Base-by-base conservation (phyloP, 1,140 invertebrate genomes). In the Nylanderia fulva region DNA sequence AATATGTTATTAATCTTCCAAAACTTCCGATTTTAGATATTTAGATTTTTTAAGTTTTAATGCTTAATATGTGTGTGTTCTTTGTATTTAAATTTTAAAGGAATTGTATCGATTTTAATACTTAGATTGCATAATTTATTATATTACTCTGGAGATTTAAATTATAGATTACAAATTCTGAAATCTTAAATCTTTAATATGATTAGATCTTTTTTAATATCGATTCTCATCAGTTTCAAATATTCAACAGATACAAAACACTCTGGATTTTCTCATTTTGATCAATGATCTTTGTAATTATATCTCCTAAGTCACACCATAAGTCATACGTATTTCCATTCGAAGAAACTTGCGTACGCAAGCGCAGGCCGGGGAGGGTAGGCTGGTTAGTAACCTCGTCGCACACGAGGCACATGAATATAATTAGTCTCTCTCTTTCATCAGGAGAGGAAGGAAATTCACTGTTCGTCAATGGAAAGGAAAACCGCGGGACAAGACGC, bases 371-470 rank as follows among this genome's bases (percentile, higher is more conserved):
- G 29, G 52, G 29, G 52, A 71, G 87, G 74, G 74, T 88, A 76
- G 79, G 21, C 74, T 75, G 74, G 79, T 88, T 89, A 88, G 85
- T 89, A 86, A 88, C 74, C 88, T 86, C 75, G 58, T 45, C 48
- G 74, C 79, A 69, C 84, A 69, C 84, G 74, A 79, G 82, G 79
- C 45, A 48, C 63, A n/a, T n/a, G 80, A 90, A 77, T 71, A 83
- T 84, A 86, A 90, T 90, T 90, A 90, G 80, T 86, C 66, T 64
- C 18, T 79, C 75, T 83, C 75, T 74, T 33, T 77, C 45, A 75
- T 61, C 42, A 56, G 74, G 11, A 27, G n/a, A n/a, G 29, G 29
- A 1, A 64, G n/a, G 21, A 42, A 76, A 52, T 48, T 69, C 48
- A 66, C 42, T 58, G 75, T 52, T 24, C n/a, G 29, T 42, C n/a